Percentiles rank a stretch among this genome's conserved stretches.
These are phyloP conservation scores for Pandemis corylana DNA, from an alignment of 2,888 invertebrate species.

Conservation along the genomic window DNA sequence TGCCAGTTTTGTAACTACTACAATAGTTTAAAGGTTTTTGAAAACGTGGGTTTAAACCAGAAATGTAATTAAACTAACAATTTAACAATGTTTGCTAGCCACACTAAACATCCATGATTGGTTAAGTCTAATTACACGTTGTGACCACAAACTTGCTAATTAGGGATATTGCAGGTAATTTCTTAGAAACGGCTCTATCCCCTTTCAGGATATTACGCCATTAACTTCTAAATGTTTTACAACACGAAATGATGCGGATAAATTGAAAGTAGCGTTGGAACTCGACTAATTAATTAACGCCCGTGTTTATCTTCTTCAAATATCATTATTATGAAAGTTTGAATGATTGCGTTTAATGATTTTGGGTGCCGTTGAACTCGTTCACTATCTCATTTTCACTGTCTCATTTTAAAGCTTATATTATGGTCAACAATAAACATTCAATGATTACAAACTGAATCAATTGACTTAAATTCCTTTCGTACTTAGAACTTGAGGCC, in stretches of 20 bases:
- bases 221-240: constrained; percentile 46
- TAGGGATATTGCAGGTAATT: constrained; percentile 49
- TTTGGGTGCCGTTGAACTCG: not conserved
- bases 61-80: not conserved
- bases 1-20: not conserved
- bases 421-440: not conserved
- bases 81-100: constrained; percentile 11
- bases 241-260: constrained; percentile 41
- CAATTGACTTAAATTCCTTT: not conserved
- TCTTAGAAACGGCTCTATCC: constrained; percentile 50
- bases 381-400: too few relatives aligned
- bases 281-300: constrained; percentile 17
- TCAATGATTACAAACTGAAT: not conserved
- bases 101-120: constrained; percentile 11
- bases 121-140: constrained; percentile 45
- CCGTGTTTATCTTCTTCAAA: constrained; percentile 16
- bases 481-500: not conserved
- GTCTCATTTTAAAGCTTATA: not conserved
- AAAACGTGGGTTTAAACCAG: not conserved
- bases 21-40: too few relatives aligned
- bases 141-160: constrained; percentile 48
- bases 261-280: constrained; percentile 19
- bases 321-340: constrained; percentile 16
- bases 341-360: not conserved
- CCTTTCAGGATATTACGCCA: constrained; percentile 51